These are phyloP conservation scores for Machimus atricapillus DNA, from an alignment of 2,888 invertebrate genomes.

Conservation along the genomic window DNA sequence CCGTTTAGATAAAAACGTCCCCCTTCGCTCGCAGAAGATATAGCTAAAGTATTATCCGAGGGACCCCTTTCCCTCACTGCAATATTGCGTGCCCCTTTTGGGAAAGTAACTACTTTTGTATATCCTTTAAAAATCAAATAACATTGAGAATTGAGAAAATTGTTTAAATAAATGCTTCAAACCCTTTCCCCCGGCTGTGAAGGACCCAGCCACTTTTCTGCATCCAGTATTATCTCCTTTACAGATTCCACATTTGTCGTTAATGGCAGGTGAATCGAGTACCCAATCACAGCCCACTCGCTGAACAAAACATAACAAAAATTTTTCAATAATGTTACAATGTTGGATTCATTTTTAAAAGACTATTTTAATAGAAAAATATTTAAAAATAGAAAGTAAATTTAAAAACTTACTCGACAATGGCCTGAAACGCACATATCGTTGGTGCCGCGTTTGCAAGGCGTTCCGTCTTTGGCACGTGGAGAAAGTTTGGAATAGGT, in stretches of 20 bases:
- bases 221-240: slow-evolving; percentile 74
- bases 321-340: background rate
- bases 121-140: slow-evolving; percentile 32
- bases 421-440: slow-evolving; percentile 71
- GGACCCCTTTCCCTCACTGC: slow-evolving; percentile 67
- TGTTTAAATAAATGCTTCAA: background rate
- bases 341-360: background rate
- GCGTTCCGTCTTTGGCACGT: slow-evolving; percentile 70
- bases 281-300: slow-evolving; percentile 73
- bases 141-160: background rate
- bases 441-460: slow-evolving; percentile 68
- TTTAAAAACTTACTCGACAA: slow-evolving; percentile 65
- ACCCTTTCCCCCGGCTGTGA: slow-evolving; percentile 62
- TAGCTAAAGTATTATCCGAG: slow-evolving; percentile 67
- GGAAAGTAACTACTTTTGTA: slow-evolving; percentile 66
- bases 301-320: slow-evolving; percentile 56
- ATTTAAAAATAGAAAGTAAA: slow-evolving; percentile 37
- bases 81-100: slow-evolving; percentile 68
- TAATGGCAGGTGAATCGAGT: slow-evolving; percentile 70
- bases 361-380: background rate
- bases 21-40: slow-evolving; percentile 61
- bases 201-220: slow-evolving; percentile 66
- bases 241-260: slow-evolving; percentile 74
- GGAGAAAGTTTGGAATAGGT: slow-evolving; percentile 68
- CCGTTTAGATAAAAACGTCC: slow-evolving; percentile 63